Evolutionary conservation across 2,797 vertebrate species (phyloP).

Genomic region (Coranthus polyacanthus): DNA sequence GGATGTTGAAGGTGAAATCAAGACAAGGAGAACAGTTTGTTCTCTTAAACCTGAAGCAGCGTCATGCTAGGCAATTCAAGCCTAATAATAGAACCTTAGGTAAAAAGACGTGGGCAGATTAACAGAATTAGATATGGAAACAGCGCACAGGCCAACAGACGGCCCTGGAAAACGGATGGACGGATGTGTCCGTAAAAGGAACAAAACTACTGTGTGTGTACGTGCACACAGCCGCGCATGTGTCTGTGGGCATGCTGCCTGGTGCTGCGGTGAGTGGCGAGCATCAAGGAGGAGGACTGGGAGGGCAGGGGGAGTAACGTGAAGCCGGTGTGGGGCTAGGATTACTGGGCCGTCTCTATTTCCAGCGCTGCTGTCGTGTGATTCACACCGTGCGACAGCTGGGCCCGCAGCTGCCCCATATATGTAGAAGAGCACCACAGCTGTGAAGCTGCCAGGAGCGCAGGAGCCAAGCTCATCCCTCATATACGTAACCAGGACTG

Average conservation of each 20-base stretch:
- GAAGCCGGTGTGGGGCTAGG: conserved; percentile 90
- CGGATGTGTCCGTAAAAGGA: conserved; percentile 78
- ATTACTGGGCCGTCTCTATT: conserved; percentile 95
- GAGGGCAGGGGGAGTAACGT: conserved; percentile 84
- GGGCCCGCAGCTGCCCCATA: conserved; percentile 95
- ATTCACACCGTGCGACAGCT: conserved; percentile 94
- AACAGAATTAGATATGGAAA: conserved; percentile 73
- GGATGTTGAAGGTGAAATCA: conserved; percentile 84
- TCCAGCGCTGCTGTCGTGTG: conserved; percentile 91
- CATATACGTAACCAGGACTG: conserved; percentile 83
- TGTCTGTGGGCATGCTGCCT: conserved; percentile 64
- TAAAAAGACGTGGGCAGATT: conserved; percentile 69
- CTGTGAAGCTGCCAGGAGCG: conserved; percentile 91
- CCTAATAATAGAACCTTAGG: conserved; percentile 73
- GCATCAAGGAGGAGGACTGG: conserved; percentile 65
- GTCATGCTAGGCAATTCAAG: conserved; percentile 54
- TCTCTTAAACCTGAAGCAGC: conserved; percentile 70
- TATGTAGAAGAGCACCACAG: conserved; percentile 91
- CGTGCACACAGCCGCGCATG: conserved; percentile 22
- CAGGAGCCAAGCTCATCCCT: conserved; percentile 89
- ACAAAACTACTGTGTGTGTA: conserved; percentile 65
- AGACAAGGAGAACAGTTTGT: conserved; percentile 81
- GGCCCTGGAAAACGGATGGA: conserved; percentile 71
- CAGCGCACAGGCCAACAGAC: conserved; percentile 33
- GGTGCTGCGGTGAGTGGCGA: conserved; percentile 69